Percentiles rank a stretch among this genome's conserved stretches.
Evolutionary conservation across 2,113 vertebrate genomes (phyloP).

Genomic region (Apodemus sylvaticus): DNA sequence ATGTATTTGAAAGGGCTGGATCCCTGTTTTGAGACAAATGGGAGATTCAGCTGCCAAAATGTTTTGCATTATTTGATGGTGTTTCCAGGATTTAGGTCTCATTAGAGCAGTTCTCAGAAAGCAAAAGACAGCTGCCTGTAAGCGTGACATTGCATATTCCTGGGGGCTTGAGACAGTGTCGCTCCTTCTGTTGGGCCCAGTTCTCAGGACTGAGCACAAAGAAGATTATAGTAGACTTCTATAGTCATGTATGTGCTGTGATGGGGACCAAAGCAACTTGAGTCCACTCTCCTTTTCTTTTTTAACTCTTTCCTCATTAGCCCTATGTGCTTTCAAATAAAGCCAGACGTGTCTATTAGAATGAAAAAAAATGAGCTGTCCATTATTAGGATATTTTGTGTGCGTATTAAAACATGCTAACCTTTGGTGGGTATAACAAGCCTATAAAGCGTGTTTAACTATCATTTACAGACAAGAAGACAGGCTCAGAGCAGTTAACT

Average conservation of each 20-base stretch:
- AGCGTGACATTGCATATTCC: not conserved
- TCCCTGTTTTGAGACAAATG: not conserved
- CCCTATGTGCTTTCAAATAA: not conserved
- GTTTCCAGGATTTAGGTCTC: constrained; percentile 51
- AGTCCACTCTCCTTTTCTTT: not conserved
- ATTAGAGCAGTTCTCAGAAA: constrained; percentile 60
- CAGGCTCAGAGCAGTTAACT: not conserved
- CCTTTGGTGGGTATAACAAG: not conserved
- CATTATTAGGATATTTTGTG: not conserved
- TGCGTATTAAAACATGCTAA: not conserved
- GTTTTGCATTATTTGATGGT: constrained; percentile 27
- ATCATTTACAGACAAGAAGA: not conserved
- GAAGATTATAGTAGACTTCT: not conserved
- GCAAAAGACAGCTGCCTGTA: constrained; percentile 45
- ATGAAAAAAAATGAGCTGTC: not conserved
- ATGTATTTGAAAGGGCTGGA: not conserved
- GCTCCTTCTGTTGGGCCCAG: not conserved
- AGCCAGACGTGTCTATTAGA: not conserved
- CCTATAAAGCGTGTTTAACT: not conserved
- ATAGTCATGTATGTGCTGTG: not conserved
- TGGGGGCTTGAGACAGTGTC: not conserved
- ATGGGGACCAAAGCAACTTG: not conserved
- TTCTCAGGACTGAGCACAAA: not conserved
- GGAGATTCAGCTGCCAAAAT: constrained; percentile 26
- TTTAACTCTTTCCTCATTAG: not conserved